These are phyloP conservation scores for Montipora sp. DNA, from an alignment of 64 coral and sea anemone genomes.

Conservation along the genomic window DNA sequence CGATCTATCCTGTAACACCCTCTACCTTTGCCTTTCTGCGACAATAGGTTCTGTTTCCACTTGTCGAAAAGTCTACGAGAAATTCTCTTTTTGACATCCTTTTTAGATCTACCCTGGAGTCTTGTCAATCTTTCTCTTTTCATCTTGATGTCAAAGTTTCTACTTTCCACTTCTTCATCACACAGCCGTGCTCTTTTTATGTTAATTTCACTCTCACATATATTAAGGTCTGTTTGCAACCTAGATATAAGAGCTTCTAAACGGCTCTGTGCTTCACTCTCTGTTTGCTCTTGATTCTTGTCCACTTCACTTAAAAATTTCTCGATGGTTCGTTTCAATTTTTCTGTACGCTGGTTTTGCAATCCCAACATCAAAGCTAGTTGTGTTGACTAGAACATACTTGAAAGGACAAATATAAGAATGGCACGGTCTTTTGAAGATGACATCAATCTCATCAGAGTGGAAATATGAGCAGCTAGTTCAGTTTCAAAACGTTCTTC, in stretches of 20 bases:
- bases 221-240: slow-evolving; percentile 47
- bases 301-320: slow-evolving; percentile 58
- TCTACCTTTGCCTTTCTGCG: slow-evolving; percentile 55
- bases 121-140: slow-evolving; percentile 34
- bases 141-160: slow-evolving; percentile 16
- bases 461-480: slow-evolving; percentile 8
- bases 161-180: slow-evolving; percentile 43
- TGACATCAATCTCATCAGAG: slow-evolving; percentile 53
- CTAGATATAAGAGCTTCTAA: slow-evolving; percentile 37
- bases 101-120: slow-evolving; percentile 1
- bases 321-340: slow-evolving; percentile 15
- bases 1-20: slow-evolving; percentile 33
- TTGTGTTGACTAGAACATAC: slow-evolving; percentile 44
- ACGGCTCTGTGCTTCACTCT: slow-evolving; percentile 18
- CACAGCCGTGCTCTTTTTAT: slow-evolving; percentile 39
- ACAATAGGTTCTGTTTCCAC: slow-evolving; percentile 37
- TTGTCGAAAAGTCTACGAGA: slow-evolving; percentile 21
- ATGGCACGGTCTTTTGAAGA: slow-evolving; percentile 44
- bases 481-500: slow-evolving; percentile 12
- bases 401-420: slow-evolving; percentile 54
- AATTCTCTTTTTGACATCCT: slow-evolving; percentile 26
- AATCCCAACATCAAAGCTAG: slow-evolving; percentile 40
- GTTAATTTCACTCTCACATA: background rate
- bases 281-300: slow-evolving; percentile 27
- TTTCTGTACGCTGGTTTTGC: slow-evolving; percentile 24